Evolutionary conservation across 2,113 vertebrate species (phyloP), one percentile per base, ranked within the genome.

Genomic region (Onychostruthus taczanowskii): DNA sequence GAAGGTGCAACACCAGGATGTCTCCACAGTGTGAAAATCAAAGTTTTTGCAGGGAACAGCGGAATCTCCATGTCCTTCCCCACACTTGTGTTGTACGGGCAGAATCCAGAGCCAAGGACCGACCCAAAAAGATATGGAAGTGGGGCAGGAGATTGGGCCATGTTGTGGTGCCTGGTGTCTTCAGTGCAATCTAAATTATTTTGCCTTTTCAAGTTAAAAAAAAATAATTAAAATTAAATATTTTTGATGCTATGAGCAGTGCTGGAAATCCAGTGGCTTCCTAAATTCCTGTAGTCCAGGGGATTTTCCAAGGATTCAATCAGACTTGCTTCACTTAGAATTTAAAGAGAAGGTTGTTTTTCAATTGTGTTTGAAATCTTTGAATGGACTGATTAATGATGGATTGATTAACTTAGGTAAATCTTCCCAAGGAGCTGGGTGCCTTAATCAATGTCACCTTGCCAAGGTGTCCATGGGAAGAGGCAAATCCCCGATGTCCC

Each of bases 1-100:
- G 28, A 84, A 33, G 52, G 28, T 15, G 46, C 4, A 6, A 11
- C 1, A 3, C 13, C 41, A 87, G 56, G 19, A 33, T 0, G 0
- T 31, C 39, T 47, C 23, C 1, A 0, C n/a, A 15, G 58, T 6
- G 27, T 69, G 70, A 90, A 73, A 79, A 64, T 35, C 1, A 4
- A 27, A 21, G 11, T 26, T 28, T 66, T 31, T 21, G 6, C 66
- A 64, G 53, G 30, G 35, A 62, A 44, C 58, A 49, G 55, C 0
- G 0, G 76, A 80, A 53, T 41, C 15, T 56, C 37, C 0, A 0
- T 19, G 67, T 82, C 37, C 49, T 75, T 47, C 69, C 77, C 43
- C 52, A 33, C 33, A 30, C 24, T 56, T 18, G 16, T 13, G 33
- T 18, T 63, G 41, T 41, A 41, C 41, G 1, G 2, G 11, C 23